Evolutionary conservation across 2,797 vertebrate species (phyloP).

Genomic region (Chrosomus eos): DNA sequence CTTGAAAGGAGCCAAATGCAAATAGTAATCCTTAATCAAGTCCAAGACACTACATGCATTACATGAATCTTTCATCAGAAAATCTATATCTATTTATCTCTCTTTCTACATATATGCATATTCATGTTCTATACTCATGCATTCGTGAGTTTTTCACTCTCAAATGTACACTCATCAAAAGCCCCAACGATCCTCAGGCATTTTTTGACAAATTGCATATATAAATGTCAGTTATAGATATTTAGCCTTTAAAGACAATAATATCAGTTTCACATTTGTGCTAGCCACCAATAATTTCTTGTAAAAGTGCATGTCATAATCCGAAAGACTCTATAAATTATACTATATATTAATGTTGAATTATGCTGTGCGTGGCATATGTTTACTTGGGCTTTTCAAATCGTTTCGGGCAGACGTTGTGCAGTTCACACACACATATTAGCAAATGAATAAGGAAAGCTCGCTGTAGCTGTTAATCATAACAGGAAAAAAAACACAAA

Average conservation of each 20-base stretch:
- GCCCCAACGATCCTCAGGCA: constrained; percentile 18
- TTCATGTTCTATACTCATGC: not conserved
- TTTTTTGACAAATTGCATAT: constrained; percentile 5
- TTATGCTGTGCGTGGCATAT: not conserved
- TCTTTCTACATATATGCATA: not conserved
- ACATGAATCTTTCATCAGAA: constrained; percentile 32
- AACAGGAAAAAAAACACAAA: constrained; percentile 16
- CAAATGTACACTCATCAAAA: not conserved
- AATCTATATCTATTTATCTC: not conserved
- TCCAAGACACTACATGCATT: constrained; percentile 2
- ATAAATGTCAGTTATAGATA: not conserved
- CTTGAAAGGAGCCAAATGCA: constrained; percentile 43
- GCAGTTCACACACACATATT: not conserved
- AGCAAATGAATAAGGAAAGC: not conserved
- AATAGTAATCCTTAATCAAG: constrained; percentile 41
- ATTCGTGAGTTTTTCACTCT: constrained; percentile 5
- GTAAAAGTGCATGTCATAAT: constrained; percentile 17
- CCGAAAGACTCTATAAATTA: not conserved
- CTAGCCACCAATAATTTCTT: not conserved
- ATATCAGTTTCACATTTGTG: constrained; percentile 17
- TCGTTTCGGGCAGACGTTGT: not conserved
- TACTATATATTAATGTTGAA: not conserved
- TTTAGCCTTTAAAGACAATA: not conserved
- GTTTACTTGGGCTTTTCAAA: not conserved
- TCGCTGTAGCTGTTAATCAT: not conserved